Evolutionary conservation across 2,113 vertebrate genomes (phyloP).

Genomic region (Ciconia maguari): DNA sequence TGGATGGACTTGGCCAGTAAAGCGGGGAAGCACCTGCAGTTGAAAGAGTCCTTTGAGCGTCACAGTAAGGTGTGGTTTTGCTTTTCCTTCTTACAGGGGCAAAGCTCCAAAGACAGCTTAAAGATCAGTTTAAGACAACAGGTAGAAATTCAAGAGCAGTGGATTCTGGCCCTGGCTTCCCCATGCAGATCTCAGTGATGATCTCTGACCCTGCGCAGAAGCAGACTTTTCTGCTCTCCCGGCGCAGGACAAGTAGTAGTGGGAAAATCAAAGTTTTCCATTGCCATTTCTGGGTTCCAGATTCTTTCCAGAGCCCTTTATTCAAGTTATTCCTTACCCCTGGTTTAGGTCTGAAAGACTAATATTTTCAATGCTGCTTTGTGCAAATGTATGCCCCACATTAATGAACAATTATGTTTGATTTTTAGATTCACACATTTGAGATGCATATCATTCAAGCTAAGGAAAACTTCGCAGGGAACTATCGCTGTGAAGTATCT

Average conservation of each 20-base stretch:
- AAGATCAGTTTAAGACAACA: background rate
- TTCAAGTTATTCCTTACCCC: background rate
- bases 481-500: constrained; percentile 94
- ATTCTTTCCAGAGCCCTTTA: background rate
- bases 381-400: background rate
- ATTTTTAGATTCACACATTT: constrained; percentile 89
- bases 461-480: constrained; percentile 95
- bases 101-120: background rate
- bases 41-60: constrained; percentile 95
- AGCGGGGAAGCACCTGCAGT: constrained; percentile 94
- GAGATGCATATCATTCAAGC: constrained; percentile 99
- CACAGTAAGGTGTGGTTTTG: constrained; percentile 80
- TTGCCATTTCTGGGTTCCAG: background rate
- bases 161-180: background rate
- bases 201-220: background rate
- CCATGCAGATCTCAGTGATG: background rate
- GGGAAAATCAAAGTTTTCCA: background rate
- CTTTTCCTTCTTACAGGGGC: background rate
- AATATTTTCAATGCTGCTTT: background rate
- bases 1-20: constrained; percentile 99
- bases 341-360: background rate
- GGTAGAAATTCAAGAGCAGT: background rate
- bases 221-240: background rate
- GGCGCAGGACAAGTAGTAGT: background rate
- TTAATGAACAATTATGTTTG: background rate